Conservation (phyloP, 2,888 invertebrate species). For the Papilio gigon region DNA sequence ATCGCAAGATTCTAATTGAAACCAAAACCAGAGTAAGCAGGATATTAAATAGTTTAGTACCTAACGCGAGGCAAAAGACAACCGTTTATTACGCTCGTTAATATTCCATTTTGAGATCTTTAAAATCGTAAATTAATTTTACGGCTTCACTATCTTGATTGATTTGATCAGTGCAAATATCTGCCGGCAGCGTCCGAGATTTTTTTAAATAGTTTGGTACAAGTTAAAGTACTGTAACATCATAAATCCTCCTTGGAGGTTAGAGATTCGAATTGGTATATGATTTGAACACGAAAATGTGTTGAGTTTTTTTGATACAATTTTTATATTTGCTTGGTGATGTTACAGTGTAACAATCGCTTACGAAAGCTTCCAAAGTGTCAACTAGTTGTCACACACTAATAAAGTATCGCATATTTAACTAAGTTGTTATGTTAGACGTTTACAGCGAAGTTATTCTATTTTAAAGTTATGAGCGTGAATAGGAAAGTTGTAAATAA, state of each 20-base stretch:
- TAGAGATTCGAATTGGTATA: too few relatives aligned
- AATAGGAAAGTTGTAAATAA: constrained; percentile 7
- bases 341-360: neutral
- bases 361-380: neutral
- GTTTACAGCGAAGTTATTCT: neutral
- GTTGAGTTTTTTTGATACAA: too few relatives aligned
- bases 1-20: constrained; percentile 58
- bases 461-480: too few relatives aligned
- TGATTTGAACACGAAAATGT: too few relatives aligned
- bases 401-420: too few relatives aligned
- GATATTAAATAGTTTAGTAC: constrained; percentile 57
- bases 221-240: neutral
- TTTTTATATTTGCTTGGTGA: neutral
- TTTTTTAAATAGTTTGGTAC: neutral
- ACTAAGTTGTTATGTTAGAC: too few relatives aligned
- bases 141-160: constrained; percentile 46
- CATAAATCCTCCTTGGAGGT: too few relatives aligned
- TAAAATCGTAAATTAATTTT: constrained; percentile 48
- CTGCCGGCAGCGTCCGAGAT: neutral
- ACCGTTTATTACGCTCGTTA: constrained; percentile 49
- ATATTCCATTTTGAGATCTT: constrained; percentile 50
- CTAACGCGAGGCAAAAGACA: constrained; percentile 49
- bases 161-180: constrained; percentile 24
- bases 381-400: neutral
- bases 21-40: constrained; percentile 52